Percentiles rank a stretch among this genome's conserved stretches.
Conservation (phyloP, 2,113 vertebrate genomes). For the Todiramphus chloris region DNA sequence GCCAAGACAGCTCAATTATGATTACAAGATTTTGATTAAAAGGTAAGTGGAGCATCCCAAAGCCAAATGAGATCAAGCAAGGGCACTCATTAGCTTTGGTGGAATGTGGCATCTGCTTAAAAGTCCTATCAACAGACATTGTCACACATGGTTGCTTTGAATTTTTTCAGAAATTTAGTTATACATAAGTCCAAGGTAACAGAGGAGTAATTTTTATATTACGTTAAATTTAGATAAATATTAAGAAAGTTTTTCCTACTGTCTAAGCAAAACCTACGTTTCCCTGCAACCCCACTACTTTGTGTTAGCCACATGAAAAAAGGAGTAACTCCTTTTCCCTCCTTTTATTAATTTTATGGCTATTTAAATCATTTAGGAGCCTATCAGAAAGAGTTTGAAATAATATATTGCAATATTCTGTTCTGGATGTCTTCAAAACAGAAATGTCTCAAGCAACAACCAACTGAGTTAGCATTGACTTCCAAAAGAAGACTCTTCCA, state of each 20-base stretch:
- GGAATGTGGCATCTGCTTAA: neutral
- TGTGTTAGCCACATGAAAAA: neutral
- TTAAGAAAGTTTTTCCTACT: neutral
- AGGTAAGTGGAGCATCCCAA: slow-evolving; percentile 54
- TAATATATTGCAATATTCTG: neutral
- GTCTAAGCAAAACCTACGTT: neutral
- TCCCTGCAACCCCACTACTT: neutral
- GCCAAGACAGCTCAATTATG: slow-evolving; percentile 65
- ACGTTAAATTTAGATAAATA: neutral
- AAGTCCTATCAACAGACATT: neutral
- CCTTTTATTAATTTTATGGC: neutral
- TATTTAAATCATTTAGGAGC: neutral
- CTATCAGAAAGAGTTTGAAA: neutral
- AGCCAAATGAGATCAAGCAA: slow-evolving; percentile 53
- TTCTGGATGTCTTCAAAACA: neutral
- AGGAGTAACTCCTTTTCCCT: neutral
- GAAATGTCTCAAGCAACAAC: neutral
- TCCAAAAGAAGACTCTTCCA: neutral
- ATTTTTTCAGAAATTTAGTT: neutral
- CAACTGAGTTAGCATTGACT: neutral
- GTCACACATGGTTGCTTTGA: neutral
- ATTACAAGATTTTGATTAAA: slow-evolving; percentile 64
- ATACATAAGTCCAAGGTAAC: neutral
- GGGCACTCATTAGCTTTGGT: neutral
- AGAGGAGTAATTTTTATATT: neutral